phyloP scores from a whole-genome alignment of 1,140 invertebrate genomes.

The Drosophila yakuba region DNA sequence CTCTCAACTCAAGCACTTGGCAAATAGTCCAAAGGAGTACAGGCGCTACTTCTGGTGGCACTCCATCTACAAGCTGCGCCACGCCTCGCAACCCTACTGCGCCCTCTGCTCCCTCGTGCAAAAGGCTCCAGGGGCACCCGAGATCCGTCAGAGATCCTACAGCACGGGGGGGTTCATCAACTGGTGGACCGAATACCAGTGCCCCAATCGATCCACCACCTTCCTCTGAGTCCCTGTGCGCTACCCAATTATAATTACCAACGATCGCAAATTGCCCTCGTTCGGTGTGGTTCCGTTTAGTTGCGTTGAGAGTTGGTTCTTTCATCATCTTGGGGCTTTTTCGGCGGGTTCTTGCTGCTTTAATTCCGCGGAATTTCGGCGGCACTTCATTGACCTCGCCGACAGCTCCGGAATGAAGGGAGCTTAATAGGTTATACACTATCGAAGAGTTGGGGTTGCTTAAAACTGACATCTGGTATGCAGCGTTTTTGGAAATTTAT shows the following conservation, averaged over 20 bases:
- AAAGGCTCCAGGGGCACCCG: not conserved
- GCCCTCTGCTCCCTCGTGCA: conserved; percentile 32
- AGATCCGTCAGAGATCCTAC: not conserved
- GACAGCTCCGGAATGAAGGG: conserved; percentile 16
- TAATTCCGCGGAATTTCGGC: conserved; percentile 72
- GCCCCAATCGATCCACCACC: conserved; percentile 28
- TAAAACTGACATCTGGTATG: not conserved
- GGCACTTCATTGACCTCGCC: conserved; percentile 71
- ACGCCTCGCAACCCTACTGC: conserved; percentile 36
- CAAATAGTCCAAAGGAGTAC: conserved; percentile 4
- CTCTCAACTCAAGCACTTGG: conserved; percentile 13
- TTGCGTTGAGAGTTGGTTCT: conserved; percentile 16
- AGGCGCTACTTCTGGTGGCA: conserved; percentile 56
- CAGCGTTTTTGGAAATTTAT: not conserved
- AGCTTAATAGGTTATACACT: conserved; percentile 50
- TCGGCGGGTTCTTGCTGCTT: conserved; percentile 27
- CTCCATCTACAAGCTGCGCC: conserved; percentile 36
- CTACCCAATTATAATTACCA: conserved; percentile 66
- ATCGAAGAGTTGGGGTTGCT: not conserved
- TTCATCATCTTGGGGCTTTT: conserved; percentile 8
- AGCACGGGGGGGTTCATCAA: conserved; percentile 10
- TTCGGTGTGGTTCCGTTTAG: conserved; percentile 37
- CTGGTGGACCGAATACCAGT: conserved; percentile 60
- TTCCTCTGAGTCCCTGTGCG: not conserved
- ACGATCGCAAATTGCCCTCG: conserved; percentile 61